Conservation (phyloP, 2,113 vertebrate species). For the Oryzias melastigma region DNA sequence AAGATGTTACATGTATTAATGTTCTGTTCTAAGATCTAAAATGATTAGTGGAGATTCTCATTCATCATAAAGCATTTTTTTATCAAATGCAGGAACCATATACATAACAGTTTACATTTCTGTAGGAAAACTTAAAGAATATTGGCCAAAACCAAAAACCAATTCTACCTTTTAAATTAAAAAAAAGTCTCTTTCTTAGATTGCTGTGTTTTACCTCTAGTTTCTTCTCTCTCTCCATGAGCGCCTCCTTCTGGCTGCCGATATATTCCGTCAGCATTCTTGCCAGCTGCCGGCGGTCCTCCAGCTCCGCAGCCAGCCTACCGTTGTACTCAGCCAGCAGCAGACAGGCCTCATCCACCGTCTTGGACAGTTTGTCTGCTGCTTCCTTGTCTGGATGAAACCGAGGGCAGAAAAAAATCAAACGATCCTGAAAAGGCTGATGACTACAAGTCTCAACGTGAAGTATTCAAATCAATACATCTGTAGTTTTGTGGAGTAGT, state of each 20-base stretch:
- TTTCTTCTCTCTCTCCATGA: slow-evolving; percentile 94
- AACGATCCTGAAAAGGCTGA: no score
- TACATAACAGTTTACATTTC: no score
- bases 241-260: slow-evolving; percentile 91
- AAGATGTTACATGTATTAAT: not conserved
- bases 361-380: slow-evolving; percentile 94
- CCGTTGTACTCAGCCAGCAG: slow-evolving; percentile 97
- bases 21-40: no score
- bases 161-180: not conserved
- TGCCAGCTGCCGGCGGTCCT: slow-evolving; percentile 94
- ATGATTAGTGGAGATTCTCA: no score
- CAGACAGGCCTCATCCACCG: slow-evolving; percentile 95
- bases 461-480: no score
- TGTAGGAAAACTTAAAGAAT: no score
- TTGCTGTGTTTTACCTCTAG: slow-evolving; percentile 82
- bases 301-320: slow-evolving; percentile 92
- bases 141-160: no score
- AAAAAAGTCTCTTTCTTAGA: not conserved
- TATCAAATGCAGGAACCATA: no score
- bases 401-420: not conserved
- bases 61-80: no score
- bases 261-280: slow-evolving; percentile 97
- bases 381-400: slow-evolving; percentile 88
- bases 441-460: no score
- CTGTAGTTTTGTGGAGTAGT: no score